phyloP scores from a whole-genome alignment of 2,888 invertebrate species.

The Mythimna pallens region DNA sequence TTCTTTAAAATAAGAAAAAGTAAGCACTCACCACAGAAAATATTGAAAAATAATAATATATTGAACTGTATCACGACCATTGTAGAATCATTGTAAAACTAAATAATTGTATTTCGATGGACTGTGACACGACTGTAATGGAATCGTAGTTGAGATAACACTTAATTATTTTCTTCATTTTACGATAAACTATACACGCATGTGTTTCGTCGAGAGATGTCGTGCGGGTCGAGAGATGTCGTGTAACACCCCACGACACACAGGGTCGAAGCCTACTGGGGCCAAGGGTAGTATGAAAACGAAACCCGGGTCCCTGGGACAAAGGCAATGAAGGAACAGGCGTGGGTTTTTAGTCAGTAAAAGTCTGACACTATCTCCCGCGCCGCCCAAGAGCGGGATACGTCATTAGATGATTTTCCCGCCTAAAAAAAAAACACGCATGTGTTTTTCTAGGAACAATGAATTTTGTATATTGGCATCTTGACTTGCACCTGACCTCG shows the following conservation, averaged over 20 bases:
- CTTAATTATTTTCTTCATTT: slow-evolving; percentile 16
- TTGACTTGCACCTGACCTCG: no score
- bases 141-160: slow-evolving; percentile 11
- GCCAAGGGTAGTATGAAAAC: no score
- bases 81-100: slow-evolving; percentile 7
- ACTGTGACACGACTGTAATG: slow-evolving; percentile 14
- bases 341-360: no score
- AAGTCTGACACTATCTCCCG: no score
- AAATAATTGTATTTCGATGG: slow-evolving; percentile 20
- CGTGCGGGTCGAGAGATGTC: no score
- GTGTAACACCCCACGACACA: no score
- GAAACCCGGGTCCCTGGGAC: no score
- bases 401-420: no score
- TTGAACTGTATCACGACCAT: slow-evolving; percentile 30
- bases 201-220: background rate
- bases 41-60: slow-evolving; percentile 33
- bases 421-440: no score
- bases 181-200: background rate
- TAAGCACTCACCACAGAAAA: slow-evolving; percentile 37
- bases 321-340: no score
- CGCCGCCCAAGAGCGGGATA: no score
- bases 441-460: background rate
- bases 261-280: no score
- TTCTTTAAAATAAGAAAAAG: background rate
- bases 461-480: background rate